Base-by-base conservation (phyloP, 92 coral and sea anemone species). In the Metridium senile region DNA sequence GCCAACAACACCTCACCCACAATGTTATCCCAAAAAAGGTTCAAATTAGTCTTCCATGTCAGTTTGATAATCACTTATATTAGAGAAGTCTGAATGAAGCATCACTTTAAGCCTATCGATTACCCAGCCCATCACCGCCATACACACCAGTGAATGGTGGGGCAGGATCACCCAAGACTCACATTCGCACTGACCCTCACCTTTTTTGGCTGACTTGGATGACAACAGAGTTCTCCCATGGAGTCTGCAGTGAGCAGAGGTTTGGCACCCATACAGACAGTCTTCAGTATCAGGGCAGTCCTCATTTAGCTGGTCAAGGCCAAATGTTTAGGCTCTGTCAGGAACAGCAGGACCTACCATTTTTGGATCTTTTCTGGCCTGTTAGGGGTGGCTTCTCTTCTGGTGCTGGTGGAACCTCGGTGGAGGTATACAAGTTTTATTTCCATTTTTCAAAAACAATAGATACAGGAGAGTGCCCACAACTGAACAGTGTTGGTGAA, bases 391-490 rank as follows among this genome's bases (percentile, higher is more conserved):
- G 78, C 68, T 33, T 58, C 78, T 73, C 27, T 73, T 63, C 33
- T 58, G 78, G 78, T 73, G 78, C 68, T 73, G 54, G 56, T 46
- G 57, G 78, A 67, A 34, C 78, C 78, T 73, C 57, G 78, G 56
- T 66, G 54, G 78, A 73, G 78, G 78, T 35, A 57, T 73, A 0
- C n/a, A n/a, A n/a, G 57, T 27, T 73, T 62, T 73, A 73, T 73
- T 73, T 73, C 78, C 29, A 51, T 32, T 73, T 73, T 46, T 4
- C 11, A 30, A 6, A 10, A 30, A 28, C 69, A 63, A 31, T 28
- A 63, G 69, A 63, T 63, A 63, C 69, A 63, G 69, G 23, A 29
- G 69, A 63, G 69, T 63, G 69, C 28, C 69, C n/a, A n/a, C n/a
- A n/a, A n/a, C n/a, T n/a, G n/a, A n/a, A n/a, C n/a, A n/a, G n/a